Evolutionary conservation across 2,797 vertebrate genomes (phyloP), one percentile per base, ranked within the genome.

Genomic region (Naso thynnoides): DNA sequence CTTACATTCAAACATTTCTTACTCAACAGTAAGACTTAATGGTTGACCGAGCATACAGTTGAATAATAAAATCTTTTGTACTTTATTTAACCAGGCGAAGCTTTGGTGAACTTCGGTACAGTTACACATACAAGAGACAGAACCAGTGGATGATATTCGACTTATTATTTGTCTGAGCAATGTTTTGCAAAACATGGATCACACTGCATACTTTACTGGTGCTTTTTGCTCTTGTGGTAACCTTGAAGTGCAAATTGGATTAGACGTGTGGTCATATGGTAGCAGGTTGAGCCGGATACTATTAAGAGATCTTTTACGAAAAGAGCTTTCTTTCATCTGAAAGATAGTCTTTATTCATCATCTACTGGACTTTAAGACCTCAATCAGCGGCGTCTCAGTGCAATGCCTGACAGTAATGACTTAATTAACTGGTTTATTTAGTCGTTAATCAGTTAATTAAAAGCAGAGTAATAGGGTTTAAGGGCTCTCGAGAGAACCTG

Each of bases 401-500:
- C 76, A 74, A 69, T 61, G 65, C 53, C 57, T 54, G 31, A 76
- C 78, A 49, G 62, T 81, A 89, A 89, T 85, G 74, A 86, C 81
- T 87, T 89, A 73, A 90, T 90, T 84, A 86, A 80, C 79, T 79
- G 81, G 86, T 86, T 88, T 88, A 90, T 84, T 89, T 86, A 59
- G 72, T 85, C 66, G 78, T 85, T 89, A 86, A 87, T 90, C 82
- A 86, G 78, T 76, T 86, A 77, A 90, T 91, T 90, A 86, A 89
- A 86, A 71, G 73, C 45, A 67, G 69, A 81, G 66, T 88, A 87
- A 90, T 86, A 86, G 68, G 49, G 62, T 75, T 80, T 15, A 53
- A 70, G 15, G 65, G 62, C 73, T 60, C 80, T 26, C 45, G 3
- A 33, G 83, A 87, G 78, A 81, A 79, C 61, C 74, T 73, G 57